Evolutionary conservation across 1,140 invertebrate genomes (phyloP).

Genomic region (Lerema accius): DNA sequence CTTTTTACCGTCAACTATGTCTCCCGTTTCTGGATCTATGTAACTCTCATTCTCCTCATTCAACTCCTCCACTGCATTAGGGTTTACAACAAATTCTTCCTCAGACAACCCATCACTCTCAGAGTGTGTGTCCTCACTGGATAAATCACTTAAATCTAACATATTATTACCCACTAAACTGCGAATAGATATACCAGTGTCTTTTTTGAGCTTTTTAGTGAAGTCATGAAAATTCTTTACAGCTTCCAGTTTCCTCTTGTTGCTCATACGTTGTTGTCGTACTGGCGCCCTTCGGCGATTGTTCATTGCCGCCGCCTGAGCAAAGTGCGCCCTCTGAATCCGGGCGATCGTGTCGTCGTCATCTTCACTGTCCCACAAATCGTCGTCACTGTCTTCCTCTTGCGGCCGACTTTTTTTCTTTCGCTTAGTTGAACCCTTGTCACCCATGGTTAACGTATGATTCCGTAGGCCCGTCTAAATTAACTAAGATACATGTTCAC

Average conservation of each 20-base stretch:
- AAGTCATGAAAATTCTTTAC: slow-evolving; percentile 80
- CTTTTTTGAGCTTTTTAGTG: slow-evolving; percentile 81
- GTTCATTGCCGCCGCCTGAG: slow-evolving; percentile 72
- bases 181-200: slow-evolving; percentile 79
- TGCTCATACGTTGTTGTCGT: slow-evolving; percentile 65
- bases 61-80: slow-evolving; percentile 73
- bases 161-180: slow-evolving; percentile 79
- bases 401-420: slow-evolving; percentile 61
- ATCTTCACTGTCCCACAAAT: slow-evolving; percentile 68
- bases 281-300: slow-evolving; percentile 58
- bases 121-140: slow-evolving; percentile 71
- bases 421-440: slow-evolving; percentile 51
- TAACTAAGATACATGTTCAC: slow-evolving; percentile 45
- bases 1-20: slow-evolving; percentile 68
- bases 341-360: slow-evolving; percentile 77
- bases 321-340: slow-evolving; percentile 74
- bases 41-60: slow-evolving; percentile 80
- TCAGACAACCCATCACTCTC: slow-evolving; percentile 80
- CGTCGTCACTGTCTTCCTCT: slow-evolving; percentile 70
- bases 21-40: slow-evolving; percentile 81
- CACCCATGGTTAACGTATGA: slow-evolving; percentile 59
- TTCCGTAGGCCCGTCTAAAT: slow-evolving; percentile 23
- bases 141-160: slow-evolving; percentile 79
- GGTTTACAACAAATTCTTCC: slow-evolving; percentile 78
- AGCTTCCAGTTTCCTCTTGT: slow-evolving; percentile 79